phyloP scores from a whole-genome alignment of 2,888 invertebrate species.

The Melikaiella ostensackeni region DNA sequence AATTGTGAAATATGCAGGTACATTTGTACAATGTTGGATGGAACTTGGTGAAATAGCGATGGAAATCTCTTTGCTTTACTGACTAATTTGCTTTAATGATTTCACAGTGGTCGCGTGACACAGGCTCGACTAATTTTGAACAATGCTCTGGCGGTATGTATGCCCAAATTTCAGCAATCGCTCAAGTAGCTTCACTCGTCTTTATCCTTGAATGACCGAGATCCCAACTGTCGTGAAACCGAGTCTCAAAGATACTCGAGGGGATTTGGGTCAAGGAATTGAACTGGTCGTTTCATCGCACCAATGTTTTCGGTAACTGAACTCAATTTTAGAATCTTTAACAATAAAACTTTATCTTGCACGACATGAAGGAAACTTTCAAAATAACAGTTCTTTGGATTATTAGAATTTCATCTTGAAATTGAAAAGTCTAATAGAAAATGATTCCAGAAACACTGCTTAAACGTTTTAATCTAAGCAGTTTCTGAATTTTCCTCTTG shows the following conservation, averaged over 20 bases:
- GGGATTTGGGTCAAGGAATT: slow-evolving; percentile 32
- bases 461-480: not conserved
- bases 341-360: not conserved
- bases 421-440: not conserved
- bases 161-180: slow-evolving; percentile 25
- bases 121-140: slow-evolving; percentile 15
- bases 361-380: not conserved
- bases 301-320: not conserved
- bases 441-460: not conserved
- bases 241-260: slow-evolving; percentile 11
- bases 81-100: slow-evolving; percentile 34
- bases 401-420: not conserved
- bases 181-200: slow-evolving; percentile 7
- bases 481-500: too few species aligned
- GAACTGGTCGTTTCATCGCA: not conserved
- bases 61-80: slow-evolving; percentile 10
- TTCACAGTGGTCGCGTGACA: slow-evolving; percentile 25
- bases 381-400: not conserved
- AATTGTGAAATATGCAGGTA: slow-evolving; percentile 10
- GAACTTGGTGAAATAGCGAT: not conserved
- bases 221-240: slow-evolving; percentile 16
- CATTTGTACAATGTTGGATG: slow-evolving; percentile 2
- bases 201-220: slow-evolving; percentile 22
- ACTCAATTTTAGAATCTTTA: not conserved
- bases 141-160: slow-evolving; percentile 23